Conservation (phyloP, 2,113 vertebrate species). For the Solea solea region DNA sequence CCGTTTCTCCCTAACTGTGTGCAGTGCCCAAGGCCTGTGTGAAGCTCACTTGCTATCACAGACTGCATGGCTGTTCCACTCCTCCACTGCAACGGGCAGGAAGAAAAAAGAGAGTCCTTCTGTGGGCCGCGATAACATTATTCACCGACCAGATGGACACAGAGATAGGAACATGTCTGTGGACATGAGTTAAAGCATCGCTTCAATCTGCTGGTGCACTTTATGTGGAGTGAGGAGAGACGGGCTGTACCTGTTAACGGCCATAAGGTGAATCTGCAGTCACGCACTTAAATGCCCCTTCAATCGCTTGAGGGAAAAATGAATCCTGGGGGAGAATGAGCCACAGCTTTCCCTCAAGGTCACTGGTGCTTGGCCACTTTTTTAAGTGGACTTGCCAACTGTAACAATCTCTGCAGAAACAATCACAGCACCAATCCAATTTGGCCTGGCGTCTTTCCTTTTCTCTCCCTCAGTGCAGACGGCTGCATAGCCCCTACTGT, state of each 20-base stretch:
- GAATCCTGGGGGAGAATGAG: conserved; percentile 55
- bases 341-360: conserved; percentile 64
- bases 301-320: conserved; percentile 41
- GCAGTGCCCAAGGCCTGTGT: conserved; percentile 57
- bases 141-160: conserved; percentile 60
- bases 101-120: conserved; percentile 40
- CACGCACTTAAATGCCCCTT: conserved; percentile 49
- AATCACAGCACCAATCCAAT: conserved; percentile 68
- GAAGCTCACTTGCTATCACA: conserved; percentile 59
- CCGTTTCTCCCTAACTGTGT: conserved; percentile 47
- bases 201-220: conserved; percentile 41
- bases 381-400: conserved; percentile 64
- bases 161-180: conserved; percentile 46
- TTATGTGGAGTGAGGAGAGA: conserved; percentile 14
- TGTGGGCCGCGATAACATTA: conserved; percentile 65
- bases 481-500: conserved; percentile 42
- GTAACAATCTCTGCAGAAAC: conserved; percentile 66
- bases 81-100: conserved; percentile 25
- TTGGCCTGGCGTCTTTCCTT: conserved; percentile 50
- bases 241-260: conserved; percentile 34
- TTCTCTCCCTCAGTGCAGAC: conserved; percentile 45
- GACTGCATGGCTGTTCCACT: conserved; percentile 28
- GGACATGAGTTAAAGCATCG: conserved; percentile 35
- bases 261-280: conserved; percentile 60
- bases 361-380: conserved; percentile 54